These are phyloP conservation scores for Etheostoma spectabile DNA, from an alignment of 2,113 vertebrate genomes.

Conservation along the genomic window DNA sequence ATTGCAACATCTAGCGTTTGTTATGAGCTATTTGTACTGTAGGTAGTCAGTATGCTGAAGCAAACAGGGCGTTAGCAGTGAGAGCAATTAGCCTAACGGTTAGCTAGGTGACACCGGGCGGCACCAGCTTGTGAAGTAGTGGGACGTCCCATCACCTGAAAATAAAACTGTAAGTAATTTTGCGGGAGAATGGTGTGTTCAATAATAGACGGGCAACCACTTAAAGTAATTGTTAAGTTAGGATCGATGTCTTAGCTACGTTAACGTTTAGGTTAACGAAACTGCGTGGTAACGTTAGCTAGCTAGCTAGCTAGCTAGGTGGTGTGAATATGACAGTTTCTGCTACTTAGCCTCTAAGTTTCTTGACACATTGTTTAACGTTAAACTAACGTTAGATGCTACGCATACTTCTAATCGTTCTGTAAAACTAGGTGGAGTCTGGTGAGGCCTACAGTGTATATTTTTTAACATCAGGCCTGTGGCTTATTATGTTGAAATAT, in stretches of 20 bases:
- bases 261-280: no score
- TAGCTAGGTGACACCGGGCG: neutral
- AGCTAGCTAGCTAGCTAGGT: no score
- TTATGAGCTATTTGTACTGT: neutral
- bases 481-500: neutral
- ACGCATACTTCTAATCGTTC: neutral
- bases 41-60: neutral
- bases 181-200: neutral
- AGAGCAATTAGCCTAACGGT: neutral
- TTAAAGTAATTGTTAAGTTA: neutral
- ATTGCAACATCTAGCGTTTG: neutral
- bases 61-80: neutral
- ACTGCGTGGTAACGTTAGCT: no score
- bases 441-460: neutral
- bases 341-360: no score
- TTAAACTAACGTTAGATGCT: no score
- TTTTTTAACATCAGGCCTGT: neutral
- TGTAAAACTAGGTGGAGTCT: neutral
- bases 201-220: neutral
- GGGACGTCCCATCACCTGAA: neutral
- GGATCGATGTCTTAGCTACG: no score
- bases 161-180: neutral
- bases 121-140: neutral
- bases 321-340: no score
- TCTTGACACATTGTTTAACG: no score